A percentile compares a stretch with the other conserved stretches of the same genome.
Conservation (phyloP, 2,797 vertebrate genomes). For the Scolopax rusticola region DNA sequence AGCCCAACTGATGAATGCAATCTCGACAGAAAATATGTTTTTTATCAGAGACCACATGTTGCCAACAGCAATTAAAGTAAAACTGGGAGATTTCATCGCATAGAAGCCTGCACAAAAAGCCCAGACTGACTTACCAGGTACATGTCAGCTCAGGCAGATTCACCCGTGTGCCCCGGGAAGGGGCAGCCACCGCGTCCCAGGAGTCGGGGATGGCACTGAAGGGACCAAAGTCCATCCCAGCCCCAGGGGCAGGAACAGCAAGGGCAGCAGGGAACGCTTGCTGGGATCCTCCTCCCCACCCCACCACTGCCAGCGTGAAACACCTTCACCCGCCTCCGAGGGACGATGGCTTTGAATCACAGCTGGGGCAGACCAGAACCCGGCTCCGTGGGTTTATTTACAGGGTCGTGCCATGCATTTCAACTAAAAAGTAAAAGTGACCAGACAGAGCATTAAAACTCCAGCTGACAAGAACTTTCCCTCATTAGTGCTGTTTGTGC, state of each 20-base stretch:
- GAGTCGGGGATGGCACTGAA: fast-evolving
- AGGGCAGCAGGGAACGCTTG: fast-evolving
- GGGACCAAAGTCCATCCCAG: neutral
- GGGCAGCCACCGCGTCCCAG: neutral
- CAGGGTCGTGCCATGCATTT: neutral
- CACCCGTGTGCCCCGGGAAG: neutral
- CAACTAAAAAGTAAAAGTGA: neutral
- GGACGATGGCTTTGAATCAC: neutral
- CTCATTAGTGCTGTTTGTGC: neutral
- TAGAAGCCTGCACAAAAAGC: slow-evolving; percentile 66
- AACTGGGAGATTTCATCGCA: slow-evolving; percentile 77
- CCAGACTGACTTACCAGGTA: slow-evolving; percentile 23
- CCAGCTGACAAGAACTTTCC: neutral
- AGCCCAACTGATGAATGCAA: slow-evolving; percentile 82
- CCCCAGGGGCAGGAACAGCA: neutral
- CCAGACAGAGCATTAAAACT: neutral
- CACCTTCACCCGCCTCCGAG: fast-evolving
- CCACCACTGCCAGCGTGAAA: fast-evolving
- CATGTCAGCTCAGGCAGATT: neutral
- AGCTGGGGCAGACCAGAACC: neutral
- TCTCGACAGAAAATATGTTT: slow-evolving; percentile 85
- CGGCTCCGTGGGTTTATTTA: neutral
- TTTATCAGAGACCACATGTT: slow-evolving; percentile 85
- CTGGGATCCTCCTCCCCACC: neutral
- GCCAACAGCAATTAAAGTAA: slow-evolving; percentile 81